Conservation (phyloP, 2,797 vertebrate genomes). For the Lacerta agilis region DNA sequence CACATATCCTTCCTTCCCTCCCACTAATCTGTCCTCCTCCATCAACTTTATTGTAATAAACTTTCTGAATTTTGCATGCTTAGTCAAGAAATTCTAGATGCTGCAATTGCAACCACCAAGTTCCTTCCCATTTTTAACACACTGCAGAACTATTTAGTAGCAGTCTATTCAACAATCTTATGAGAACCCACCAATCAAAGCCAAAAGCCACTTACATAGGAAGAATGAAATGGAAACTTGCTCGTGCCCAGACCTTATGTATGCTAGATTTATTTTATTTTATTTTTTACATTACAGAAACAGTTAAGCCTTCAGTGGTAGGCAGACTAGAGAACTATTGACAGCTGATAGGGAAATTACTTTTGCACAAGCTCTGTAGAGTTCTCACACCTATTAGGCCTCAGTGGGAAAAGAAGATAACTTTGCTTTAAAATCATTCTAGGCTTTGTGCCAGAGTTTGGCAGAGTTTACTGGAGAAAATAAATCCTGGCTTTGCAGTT, state of each 20-base stretch:
- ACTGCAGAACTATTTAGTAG: background rate
- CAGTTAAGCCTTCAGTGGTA: constrained; percentile 54
- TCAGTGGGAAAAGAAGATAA: constrained; percentile 63
- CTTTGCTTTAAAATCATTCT: constrained; percentile 65
- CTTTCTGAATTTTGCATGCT: too few species aligned
- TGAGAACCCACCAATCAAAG: background rate
- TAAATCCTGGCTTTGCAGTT: constrained; percentile 63
- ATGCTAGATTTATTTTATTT: constrained; percentile 51
- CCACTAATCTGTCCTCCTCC: background rate
- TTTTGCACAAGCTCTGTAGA: constrained; percentile 56
- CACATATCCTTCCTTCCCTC: too few species aligned
- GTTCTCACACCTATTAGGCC: constrained; percentile 63
- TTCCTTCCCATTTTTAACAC: background rate
- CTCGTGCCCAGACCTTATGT: constrained; percentile 16
- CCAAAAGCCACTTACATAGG: background rate
- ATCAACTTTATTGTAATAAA: background rate
- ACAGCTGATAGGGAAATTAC: constrained; percentile 71
- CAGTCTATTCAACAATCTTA: background rate
- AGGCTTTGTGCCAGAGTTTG: constrained; percentile 63
- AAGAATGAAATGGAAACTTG: background rate
- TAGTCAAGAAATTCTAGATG: background rate
- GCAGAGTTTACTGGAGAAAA: constrained; percentile 54
- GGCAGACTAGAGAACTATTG: constrained; percentile 50
- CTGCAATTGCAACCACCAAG: background rate
- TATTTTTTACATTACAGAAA: constrained; percentile 25